Evolutionary conservation across 2,113 vertebrate genomes (phyloP), one percentile per base, ranked within the genome.

Genomic region (Lichenostomus cassidix): DNA sequence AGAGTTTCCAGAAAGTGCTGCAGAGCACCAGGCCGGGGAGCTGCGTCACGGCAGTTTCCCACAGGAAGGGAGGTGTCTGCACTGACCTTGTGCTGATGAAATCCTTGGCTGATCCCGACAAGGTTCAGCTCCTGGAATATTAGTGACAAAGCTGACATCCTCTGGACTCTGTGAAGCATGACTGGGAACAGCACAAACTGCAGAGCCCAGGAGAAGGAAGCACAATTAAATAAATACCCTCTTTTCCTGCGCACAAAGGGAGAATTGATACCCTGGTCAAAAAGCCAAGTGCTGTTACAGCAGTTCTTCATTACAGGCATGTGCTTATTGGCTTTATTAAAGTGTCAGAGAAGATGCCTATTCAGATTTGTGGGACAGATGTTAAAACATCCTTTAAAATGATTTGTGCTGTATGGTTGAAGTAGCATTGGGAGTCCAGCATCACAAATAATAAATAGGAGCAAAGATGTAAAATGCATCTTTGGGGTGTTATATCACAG

Each of bases 61-160:
- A 92, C 87, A 94, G 97, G 92, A 97, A 94, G 81, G 76, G 82
- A 91, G 55, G n/a, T 60, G 79, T 63, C 76, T 50, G 52, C 50
- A 10, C 33, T 92, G 96, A 96, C 93, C 94, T 96, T 96, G 93
- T 50, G 81, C 76, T 92, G 87, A 78, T 95, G 83, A 97, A 96
- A 94, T 88, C 93, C 92, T 94, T 81, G 71, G 50, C 87, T 96
- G 90, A 96, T 95, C 69, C 63, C 2, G 53, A 92, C 83, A 93
- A 93, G 77, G 80, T 90, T 94, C 95, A 94, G 67, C 81, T 96
- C 73, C 59, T 4, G 11, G 78, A 58, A 52, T 49, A 92, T 82
- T 94, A 92, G 53, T 27, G n/a, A 50, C 11, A 20, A 90, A 97
- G 85, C 90, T 95, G 82, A 90, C 94, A 78, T 95, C 90, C 94